Base-by-base conservation (phyloP, 2,888 invertebrate genomes). In the Helicoverpa assulta region DNA sequence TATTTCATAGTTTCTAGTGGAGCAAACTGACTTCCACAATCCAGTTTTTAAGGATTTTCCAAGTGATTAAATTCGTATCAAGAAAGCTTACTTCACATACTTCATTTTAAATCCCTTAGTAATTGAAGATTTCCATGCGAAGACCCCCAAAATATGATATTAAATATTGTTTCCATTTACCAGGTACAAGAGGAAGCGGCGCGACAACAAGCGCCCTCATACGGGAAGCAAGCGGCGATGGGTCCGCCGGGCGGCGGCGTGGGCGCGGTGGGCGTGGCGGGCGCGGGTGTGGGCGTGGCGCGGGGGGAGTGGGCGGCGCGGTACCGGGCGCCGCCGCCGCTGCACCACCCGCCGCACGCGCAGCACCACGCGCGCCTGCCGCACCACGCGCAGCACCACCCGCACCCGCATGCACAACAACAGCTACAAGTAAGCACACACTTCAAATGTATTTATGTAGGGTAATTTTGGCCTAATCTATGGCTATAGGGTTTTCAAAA, bases 121-220 rank as follows among this genome's bases (percentile, higher is more conserved):
- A 33, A 33, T 7, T 33, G 33, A 33, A 4, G 33, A 33, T 33
- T 33, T 33, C 7, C 6, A 33, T 4, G 33, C 40, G 40, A 40
- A 40, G 12, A 8, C 8, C 14, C 14, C 10, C 12, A 14, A 40
- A 40, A 12, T 10, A 40, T 12, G 43, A 37, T 16, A 5, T 71
- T 67, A 59, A 54, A 51, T 19, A 52, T 37, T 16, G 5, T 0
- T n/a, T 21, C 4, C 2, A 10, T 21, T 12, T 4, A 19, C 8
- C 58, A 98, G 96, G 97, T 99, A 5, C 99, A 99, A 91, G 99
- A 98, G 89, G 98, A 98, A 89, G 99, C 98, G 61, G 98, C 98
- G 10, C 96, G 98, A 55, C 98, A 99, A 89, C 98, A 98, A 90
- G 98, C 97, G 57, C 98, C 98, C 47, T 98, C 98, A 85, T 98